A percentile compares a stretch with the other conserved stretches of the same genome.
Conservation (phyloP, 2,113 vertebrate species). For the Platanista minor region DNA sequence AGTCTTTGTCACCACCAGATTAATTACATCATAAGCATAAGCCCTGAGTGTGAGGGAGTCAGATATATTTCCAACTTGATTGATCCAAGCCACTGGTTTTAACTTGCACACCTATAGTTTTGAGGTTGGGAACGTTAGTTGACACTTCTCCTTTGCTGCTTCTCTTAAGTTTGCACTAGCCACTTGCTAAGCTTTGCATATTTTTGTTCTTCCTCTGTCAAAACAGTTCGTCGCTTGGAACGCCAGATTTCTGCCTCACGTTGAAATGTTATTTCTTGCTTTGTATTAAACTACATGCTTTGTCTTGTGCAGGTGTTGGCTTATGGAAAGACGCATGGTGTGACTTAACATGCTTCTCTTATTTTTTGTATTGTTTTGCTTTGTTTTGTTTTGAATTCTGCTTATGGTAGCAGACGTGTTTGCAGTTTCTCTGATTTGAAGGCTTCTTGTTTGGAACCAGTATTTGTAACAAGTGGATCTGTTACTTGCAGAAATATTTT, state of each 20-base stretch:
- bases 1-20: constrained; percentile 53
- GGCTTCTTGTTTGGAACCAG: constrained; percentile 82
- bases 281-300: constrained; percentile 90
- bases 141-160: constrained; percentile 81
- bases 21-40: not conserved
- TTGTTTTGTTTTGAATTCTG: constrained; percentile 76
- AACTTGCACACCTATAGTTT: constrained; percentile 79
- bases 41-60: constrained; percentile 47
- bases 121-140: constrained; percentile 55
- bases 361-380: constrained; percentile 68
- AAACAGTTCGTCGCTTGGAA: constrained; percentile 91
- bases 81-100: constrained; percentile 69
- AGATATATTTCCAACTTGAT: constrained; percentile 16
- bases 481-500: constrained; percentile 86
- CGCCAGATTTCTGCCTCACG: constrained; percentile 87
- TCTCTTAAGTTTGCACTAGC: constrained; percentile 85
- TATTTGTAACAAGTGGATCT: constrained; percentile 80
- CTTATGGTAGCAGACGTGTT: constrained; percentile 82
- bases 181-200: constrained; percentile 87
- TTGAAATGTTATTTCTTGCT: constrained; percentile 85
- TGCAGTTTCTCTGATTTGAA: constrained; percentile 85
- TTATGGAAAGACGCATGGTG: constrained; percentile 91
- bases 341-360: constrained; percentile 87
- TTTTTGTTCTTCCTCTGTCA: constrained; percentile 88
- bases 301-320: constrained; percentile 92